These are phyloP conservation scores for Alsophila aescularia DNA, from an alignment of 2,888 invertebrate genomes.

Conservation along the genomic window DNA sequence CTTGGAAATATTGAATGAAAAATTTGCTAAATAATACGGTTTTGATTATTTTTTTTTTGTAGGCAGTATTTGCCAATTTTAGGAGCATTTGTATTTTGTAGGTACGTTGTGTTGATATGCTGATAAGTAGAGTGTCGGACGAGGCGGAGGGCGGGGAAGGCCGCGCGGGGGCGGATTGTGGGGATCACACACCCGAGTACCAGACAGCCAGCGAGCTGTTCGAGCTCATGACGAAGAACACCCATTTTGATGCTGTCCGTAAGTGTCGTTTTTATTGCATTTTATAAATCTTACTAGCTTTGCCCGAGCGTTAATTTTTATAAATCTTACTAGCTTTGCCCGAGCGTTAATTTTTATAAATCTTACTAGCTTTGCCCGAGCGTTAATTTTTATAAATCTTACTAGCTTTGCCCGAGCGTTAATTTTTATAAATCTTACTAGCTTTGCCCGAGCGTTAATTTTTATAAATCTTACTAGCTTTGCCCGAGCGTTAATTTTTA, in stretches of 20 bases:
- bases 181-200: conserved; percentile 48
- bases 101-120: conserved; percentile 56
- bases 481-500: too few relatives aligned
- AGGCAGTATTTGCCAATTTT: conserved; percentile 50
- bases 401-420: too few relatives aligned
- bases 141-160: conserved; percentile 45
- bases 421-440: too few relatives aligned
- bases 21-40: conserved; percentile 63
- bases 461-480: too few relatives aligned
- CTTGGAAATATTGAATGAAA: conserved; percentile 56
- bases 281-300: too few relatives aligned
- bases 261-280: conserved; percentile 38
- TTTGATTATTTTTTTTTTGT: conserved; percentile 61
- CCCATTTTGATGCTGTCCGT: conserved; percentile 51
- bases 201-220: conserved; percentile 65
- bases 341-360: too few relatives aligned
- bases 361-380: too few relatives aligned
- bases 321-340: too few relatives aligned
- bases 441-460: too few relatives aligned
- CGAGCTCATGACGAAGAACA: conserved; percentile 61
- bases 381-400: too few relatives aligned
- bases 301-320: too few relatives aligned
- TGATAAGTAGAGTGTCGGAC: conserved; percentile 62
- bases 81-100: conserved; percentile 37
- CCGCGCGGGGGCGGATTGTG: conserved; percentile 20